Conservation (phyloP, 2,888 invertebrate genomes). For the Himalopsyche japonica region DNA sequence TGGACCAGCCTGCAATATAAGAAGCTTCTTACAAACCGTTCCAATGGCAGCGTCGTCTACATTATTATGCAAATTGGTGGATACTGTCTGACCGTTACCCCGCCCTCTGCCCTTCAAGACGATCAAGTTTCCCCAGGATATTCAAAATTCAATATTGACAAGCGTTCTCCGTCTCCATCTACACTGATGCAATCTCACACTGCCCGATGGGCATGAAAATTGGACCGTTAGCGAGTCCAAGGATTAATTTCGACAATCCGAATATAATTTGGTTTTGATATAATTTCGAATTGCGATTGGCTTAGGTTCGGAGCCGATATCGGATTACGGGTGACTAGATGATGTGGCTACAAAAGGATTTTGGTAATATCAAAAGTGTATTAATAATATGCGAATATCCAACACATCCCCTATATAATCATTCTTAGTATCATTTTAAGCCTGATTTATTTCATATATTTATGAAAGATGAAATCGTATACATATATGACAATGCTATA, state of each 20-base stretch:
- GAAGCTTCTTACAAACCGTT: background rate
- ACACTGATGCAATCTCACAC: background rate
- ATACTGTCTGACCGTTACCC: conserved; percentile 10
- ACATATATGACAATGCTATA: too few relatives aligned
- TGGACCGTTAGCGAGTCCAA: background rate
- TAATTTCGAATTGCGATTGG: background rate
- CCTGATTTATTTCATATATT: too few relatives aligned
- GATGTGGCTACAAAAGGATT: background rate
- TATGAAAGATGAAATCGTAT: too few relatives aligned
- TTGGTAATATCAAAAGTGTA: background rate
- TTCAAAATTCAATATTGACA: conserved; percentile 4
- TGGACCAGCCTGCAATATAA: background rate
- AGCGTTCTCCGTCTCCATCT: background rate
- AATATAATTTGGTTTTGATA: conserved; percentile 1
- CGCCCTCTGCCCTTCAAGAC: background rate
- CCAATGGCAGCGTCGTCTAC: background rate
- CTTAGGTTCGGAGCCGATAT: background rate
- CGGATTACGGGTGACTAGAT: background rate
- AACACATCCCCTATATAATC: too few relatives aligned
- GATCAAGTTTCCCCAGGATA: conserved; percentile 2
- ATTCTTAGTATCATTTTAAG: too few relatives aligned
- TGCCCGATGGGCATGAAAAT: background rate
- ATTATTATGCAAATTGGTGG: conserved; percentile 15
- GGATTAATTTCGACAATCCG: background rate
- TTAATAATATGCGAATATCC: background rate